These are phyloP conservation scores for Apostichopus japonicus DNA, from an alignment of 35 echinoderm and acorn worm genomes.

Conservation along the genomic window DNA sequence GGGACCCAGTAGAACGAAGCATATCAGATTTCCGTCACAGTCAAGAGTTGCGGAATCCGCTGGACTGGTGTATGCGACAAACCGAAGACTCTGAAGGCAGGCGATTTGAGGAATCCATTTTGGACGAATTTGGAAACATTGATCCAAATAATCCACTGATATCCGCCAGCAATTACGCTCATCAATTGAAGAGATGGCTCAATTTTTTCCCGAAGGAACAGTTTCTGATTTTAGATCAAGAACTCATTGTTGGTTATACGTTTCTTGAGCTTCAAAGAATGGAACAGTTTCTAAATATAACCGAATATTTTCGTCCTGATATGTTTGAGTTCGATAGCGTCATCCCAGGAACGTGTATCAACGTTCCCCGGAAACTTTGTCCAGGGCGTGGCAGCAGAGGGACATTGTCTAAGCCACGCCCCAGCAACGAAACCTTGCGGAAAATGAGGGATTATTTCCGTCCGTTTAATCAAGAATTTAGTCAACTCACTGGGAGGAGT, in stretches of 20 bases:
- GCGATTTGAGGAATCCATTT: constrained; percentile 67
- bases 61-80: constrained; percentile 47
- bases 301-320: constrained; percentile 26
- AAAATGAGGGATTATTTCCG: constrained; percentile 52
- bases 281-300: constrained; percentile 39
- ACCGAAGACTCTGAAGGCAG: constrained; percentile 52
- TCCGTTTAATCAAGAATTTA: constrained; percentile 47
- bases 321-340: constrained; percentile 48
- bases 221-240: constrained; percentile 60
- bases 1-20: constrained; percentile 79
- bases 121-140: constrained; percentile 61
- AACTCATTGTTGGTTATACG: constrained; percentile 41
- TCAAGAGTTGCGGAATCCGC: constrained; percentile 54
- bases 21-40: constrained; percentile 89
- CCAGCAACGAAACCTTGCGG: constrained; percentile 26
- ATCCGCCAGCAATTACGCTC: constrained; percentile 66
- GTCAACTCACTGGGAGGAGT: constrained; percentile 24
- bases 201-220: constrained; percentile 72
- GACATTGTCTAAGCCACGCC: constrained; percentile 23
- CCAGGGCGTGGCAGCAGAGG: constrained; percentile 16
- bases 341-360: constrained; percentile 34
- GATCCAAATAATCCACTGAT: constrained; percentile 72
- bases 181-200: constrained; percentile 85
- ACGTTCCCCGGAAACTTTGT: not conserved
- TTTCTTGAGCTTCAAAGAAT: constrained; percentile 36